Conservation (phyloP, 2,888 invertebrate genomes). For the Caenorhabditis auriculariae region DNA sequence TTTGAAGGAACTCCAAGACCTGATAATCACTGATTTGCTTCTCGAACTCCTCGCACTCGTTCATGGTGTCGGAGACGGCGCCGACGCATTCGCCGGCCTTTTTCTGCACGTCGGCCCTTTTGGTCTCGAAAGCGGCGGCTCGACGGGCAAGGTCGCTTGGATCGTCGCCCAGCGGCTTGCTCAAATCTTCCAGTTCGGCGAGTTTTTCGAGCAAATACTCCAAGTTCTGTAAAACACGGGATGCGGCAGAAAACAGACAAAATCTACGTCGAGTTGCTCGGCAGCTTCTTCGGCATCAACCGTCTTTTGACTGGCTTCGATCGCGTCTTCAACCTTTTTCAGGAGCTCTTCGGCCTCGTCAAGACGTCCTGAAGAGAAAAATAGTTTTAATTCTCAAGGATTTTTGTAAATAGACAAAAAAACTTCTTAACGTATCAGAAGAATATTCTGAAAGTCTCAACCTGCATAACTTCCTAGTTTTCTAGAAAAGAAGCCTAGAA, state of each 20-base stretch:
- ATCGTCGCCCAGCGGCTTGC: too few species aligned
- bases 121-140: too few species aligned
- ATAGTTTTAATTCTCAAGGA: background rate
- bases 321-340: slow-evolving; percentile 40
- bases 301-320: slow-evolving; percentile 65
- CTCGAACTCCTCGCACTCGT: slow-evolving; percentile 54
- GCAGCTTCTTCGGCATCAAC: slow-evolving; percentile 86
- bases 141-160: too few species aligned
- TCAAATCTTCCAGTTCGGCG: slow-evolving; percentile 12
- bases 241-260: background rate
- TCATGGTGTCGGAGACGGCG: slow-evolving; percentile 25
- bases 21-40: slow-evolving; percentile 29
- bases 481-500: too few species aligned
- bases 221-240: background rate
- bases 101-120: slow-evolving; percentile 5
- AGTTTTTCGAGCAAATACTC: slow-evolving; percentile 5
- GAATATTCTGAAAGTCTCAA: too few species aligned
- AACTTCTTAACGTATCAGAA: too few species aligned
- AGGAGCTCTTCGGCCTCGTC: slow-evolving; percentile 34
- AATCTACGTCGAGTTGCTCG: slow-evolving; percentile 78
- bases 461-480: too few species aligned
- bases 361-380: slow-evolving; percentile 21
- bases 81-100: slow-evolving; percentile 20
- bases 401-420: background rate
- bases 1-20: too few species aligned